These are phyloP conservation scores for Peromyscus leucopus DNA, from an alignment of 2,113 vertebrate species.

Conservation along the genomic window DNA sequence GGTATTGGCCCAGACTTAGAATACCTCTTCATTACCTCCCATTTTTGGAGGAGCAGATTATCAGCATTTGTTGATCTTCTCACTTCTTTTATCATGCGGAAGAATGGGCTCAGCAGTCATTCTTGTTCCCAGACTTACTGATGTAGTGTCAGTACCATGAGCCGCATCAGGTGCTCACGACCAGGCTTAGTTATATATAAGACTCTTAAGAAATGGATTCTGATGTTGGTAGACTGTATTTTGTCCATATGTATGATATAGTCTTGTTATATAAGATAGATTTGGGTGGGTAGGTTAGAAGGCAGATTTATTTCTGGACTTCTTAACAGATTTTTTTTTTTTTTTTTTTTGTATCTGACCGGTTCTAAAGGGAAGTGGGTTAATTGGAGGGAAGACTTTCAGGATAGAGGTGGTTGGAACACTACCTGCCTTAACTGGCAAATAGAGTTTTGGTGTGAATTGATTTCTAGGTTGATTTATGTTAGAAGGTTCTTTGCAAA, in stretches of 20 bases:
- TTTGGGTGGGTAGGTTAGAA: background rate
- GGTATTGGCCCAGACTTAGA: conserved; percentile 36
- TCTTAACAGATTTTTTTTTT: conserved; percentile 17
- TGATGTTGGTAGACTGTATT: background rate
- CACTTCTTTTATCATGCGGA: conserved; percentile 20
- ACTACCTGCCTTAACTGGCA: background rate
- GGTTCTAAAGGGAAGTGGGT: background rate
- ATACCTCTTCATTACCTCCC: background rate
- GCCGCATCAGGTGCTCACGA: background rate
- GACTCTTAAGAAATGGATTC: background rate
- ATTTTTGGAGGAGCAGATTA: conserved; percentile 28
- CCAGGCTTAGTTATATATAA: background rate
- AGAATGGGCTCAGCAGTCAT: background rate
- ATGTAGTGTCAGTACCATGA: background rate
- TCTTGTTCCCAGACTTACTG: background rate
- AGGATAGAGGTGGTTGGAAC: background rate
- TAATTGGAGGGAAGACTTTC: background rate
- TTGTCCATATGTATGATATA: background rate
- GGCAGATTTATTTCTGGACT: background rate
- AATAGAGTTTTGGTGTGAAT: background rate
- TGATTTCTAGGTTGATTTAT: background rate
- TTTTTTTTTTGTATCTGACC: conserved; percentile 33
- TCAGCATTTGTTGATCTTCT: conserved; percentile 27
- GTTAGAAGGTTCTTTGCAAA: background rate
- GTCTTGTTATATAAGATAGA: conserved; percentile 23